These are phyloP conservation scores for Sebastiscus tertius DNA, from an alignment of 2,797 vertebrate species.

Conservation along the genomic window DNA sequence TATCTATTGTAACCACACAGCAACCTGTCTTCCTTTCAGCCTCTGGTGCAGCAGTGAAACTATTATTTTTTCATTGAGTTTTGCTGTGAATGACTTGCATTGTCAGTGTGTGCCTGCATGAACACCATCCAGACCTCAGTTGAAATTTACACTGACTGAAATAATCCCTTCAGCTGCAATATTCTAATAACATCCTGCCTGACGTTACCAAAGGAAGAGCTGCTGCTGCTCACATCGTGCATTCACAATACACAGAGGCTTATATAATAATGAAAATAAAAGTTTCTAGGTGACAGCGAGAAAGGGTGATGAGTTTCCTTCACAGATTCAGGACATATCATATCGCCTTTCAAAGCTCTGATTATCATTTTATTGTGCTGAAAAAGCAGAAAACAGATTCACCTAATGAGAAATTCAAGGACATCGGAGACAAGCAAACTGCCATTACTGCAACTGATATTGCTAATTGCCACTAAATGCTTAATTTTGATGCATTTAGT, in stretches of 20 bases:
- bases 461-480: neutral
- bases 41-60: neutral
- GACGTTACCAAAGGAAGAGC: neutral
- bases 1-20: neutral
- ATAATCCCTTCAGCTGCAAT: slow-evolving; percentile 11
- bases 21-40: slow-evolving; percentile 33
- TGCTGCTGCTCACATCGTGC: neutral
- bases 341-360: neutral
- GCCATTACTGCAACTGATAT: neutral
- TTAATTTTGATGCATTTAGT: neutral
- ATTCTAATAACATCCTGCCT: slow-evolving; percentile 12
- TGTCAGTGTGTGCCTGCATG: neutral
- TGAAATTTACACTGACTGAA: neutral
- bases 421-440: neutral
- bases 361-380: neutral
- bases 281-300: neutral
- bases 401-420: neutral
- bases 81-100: slow-evolving; percentile 27
- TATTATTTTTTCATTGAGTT: slow-evolving; percentile 16
- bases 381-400: slow-evolving; percentile 14
- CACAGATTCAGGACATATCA: neutral
- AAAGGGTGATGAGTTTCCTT: neutral
- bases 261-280: neutral
- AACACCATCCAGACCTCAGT: neutral
- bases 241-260: slow-evolving; percentile 2